Percentiles rank a stretch among this genome's conserved stretches.
Conservation (phyloP, 2,888 invertebrate species). For the Axea sp. region DNA sequence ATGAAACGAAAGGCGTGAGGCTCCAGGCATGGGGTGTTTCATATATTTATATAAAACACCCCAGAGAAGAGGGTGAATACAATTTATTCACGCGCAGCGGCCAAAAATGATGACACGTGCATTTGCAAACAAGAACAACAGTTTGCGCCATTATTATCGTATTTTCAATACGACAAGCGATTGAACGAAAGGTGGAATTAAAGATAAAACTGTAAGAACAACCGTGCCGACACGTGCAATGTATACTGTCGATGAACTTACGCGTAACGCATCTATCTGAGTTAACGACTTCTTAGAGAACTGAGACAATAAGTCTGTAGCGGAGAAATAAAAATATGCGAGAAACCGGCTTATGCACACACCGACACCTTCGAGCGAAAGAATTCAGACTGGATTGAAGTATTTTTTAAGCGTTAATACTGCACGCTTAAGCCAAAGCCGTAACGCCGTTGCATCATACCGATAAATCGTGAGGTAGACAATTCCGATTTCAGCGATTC, state of each 20-base stretch:
- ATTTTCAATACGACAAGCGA: too few relatives aligned
- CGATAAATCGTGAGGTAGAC: slow-evolving; percentile 26
- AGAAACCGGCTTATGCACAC: slow-evolving; percentile 49
- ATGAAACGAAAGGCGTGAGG: too few relatives aligned
- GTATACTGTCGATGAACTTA: slow-evolving; percentile 41
- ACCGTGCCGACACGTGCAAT: too few relatives aligned
- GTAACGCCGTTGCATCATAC: slow-evolving; percentile 27
- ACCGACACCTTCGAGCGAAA: slow-evolving; percentile 42
- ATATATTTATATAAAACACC: too few relatives aligned
- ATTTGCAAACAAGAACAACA: too few relatives aligned
- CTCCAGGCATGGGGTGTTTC: too few relatives aligned
- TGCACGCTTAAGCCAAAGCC: slow-evolving; percentile 11
- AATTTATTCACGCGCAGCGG: too few relatives aligned
- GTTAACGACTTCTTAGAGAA: slow-evolving; percentile 44
- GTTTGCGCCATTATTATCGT: too few relatives aligned
- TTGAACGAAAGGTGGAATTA: too few relatives aligned
- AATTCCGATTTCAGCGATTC: slow-evolving; percentile 22
- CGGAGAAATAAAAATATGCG: slow-evolving; percentile 29
- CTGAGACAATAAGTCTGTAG: slow-evolving; percentile 33
- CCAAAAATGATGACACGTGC: too few relatives aligned
- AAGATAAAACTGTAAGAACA: too few relatives aligned
- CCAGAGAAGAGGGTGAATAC: too few relatives aligned
- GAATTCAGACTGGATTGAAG: slow-evolving; percentile 42
- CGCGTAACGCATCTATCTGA: slow-evolving; percentile 23
- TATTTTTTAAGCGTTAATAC: slow-evolving; percentile 32